Evolutionary conservation across 2,888 invertebrate species (phyloP), one percentile per base, ranked within the genome.

Genomic region (Coelogynopora nodosa): DNA sequence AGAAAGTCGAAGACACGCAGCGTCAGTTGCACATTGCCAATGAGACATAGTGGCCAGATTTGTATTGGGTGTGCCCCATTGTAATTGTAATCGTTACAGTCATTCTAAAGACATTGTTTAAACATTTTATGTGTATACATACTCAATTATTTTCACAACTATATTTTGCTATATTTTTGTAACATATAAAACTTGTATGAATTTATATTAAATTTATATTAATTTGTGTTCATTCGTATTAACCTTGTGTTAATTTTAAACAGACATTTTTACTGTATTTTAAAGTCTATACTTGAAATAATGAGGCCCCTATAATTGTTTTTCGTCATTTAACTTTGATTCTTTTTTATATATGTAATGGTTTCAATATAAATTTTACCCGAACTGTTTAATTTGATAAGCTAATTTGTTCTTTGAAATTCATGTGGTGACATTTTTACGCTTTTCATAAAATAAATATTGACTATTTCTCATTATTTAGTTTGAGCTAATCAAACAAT

Each of bases 11-110:
- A 74, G 74, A 74, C 23, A 26, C 74, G 74, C 74, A n/a, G 10
- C 27, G 74, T 74, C 74, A 74, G 74, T 2, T 74, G 74, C 27
- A 74, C 74, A 74, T 26, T 74, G 74, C 27, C 74, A 74, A 23
- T 74, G 5, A n/a, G 74, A 26, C 74, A 74, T 74, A 26, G 74
- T 74, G 74, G 74, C 74, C 74, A 74, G 23, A 74, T 74, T 23
- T 74, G 74, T 74, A 74, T 74, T 74, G 74, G 23, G 74, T 74
- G 74, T 74, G 74, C 23, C 74, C 74, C 74, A 74, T 74, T 74
- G 74, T 74, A 74, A 74, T 74, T 23, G 74, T 74, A 74, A 74
- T 74, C 27, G 74, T 74, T 74, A 74, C 27, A 74, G 23, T 74
- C 74, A 74, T 26, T 74, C 18, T 74, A 26, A 74, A 74, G 27